These are phyloP conservation scores for Delphinapterus leucas DNA, from an alignment of 2,113 vertebrate genomes.

Conservation along the genomic window DNA sequence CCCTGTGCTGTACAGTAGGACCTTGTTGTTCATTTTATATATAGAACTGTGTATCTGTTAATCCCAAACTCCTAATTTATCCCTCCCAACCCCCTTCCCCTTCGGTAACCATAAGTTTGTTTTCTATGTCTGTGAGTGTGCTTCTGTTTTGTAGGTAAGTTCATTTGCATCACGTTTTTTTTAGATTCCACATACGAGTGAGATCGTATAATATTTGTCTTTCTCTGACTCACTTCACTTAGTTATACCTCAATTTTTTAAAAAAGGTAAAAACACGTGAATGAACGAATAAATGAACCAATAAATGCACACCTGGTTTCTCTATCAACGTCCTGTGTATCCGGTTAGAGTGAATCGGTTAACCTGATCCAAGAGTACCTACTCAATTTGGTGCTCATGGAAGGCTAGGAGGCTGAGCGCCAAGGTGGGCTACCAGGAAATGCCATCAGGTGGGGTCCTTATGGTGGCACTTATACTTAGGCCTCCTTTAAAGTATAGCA, in stretches of 20 bases:
- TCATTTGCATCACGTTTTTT: not conserved
- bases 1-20: not conserved
- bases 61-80: not conserved
- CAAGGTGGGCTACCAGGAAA: not conserved
- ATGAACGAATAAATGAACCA: not conserved
- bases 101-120: not conserved
- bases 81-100: not conserved
- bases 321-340: not conserved
- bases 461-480: not conserved
- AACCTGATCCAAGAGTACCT: not conserved
- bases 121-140: not conserved
- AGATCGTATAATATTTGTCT: not conserved
- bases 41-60: not conserved
- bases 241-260: not conserved
- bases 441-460: not conserved
- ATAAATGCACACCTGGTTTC: not conserved
- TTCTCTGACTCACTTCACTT: not conserved
- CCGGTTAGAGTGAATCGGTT: not conserved
- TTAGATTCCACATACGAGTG: not conserved
- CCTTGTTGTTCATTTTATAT: not conserved
- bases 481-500: not conserved
- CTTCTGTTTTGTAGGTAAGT: not conserved
- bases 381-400: rapidly evolving
- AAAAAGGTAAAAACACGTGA: not conserved
- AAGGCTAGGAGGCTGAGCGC: no score